These are phyloP conservation scores for Epizoanthus illoricatus DNA, from an alignment of 92 coral and sea anemone species.

Conservation along the genomic window DNA sequence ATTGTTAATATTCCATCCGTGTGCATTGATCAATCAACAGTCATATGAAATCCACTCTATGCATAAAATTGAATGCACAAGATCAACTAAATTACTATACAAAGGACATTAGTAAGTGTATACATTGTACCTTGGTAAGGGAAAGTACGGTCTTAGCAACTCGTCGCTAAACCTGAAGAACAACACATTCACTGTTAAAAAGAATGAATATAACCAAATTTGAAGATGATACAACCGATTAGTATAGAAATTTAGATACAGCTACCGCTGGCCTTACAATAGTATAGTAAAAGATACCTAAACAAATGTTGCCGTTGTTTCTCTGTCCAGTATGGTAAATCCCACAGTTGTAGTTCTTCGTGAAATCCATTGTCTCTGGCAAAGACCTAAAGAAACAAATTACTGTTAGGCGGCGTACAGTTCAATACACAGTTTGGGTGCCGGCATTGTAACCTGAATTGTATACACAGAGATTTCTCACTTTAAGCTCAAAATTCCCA, in stretches of 20 bases:
- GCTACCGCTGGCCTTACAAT: too few relatives aligned
- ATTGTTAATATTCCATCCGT: too few relatives aligned
- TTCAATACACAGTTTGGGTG: neutral
- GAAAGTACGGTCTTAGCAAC: conserved; percentile 79
- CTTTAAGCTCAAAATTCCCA: too few relatives aligned
- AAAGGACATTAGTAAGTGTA: neutral
- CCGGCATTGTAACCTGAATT: too few relatives aligned
- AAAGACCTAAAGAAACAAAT: conserved; percentile 52
- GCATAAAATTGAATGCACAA: neutral
- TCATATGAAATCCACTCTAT: too few relatives aligned
- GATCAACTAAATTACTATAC: neutral
- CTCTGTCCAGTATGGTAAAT: conserved; percentile 77
- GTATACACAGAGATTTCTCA: too few relatives aligned
- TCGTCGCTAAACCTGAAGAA: conserved; percentile 73
- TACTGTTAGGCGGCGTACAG: neutral
- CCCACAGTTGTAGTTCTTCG: conserved; percentile 73
- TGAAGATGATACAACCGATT: neutral
- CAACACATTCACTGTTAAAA: neutral
- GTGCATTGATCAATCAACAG: too few relatives aligned
- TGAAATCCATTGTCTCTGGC: conserved; percentile 69
- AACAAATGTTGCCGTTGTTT: conserved; percentile 72
- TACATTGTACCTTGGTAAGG: conserved; percentile 63
- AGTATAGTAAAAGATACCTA: conserved; percentile 46
- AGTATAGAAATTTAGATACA: neutral
- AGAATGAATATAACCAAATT: neutral